Conservation (phyloP, 2,888 invertebrate genomes). For the Spisula subtruncata region DNA sequence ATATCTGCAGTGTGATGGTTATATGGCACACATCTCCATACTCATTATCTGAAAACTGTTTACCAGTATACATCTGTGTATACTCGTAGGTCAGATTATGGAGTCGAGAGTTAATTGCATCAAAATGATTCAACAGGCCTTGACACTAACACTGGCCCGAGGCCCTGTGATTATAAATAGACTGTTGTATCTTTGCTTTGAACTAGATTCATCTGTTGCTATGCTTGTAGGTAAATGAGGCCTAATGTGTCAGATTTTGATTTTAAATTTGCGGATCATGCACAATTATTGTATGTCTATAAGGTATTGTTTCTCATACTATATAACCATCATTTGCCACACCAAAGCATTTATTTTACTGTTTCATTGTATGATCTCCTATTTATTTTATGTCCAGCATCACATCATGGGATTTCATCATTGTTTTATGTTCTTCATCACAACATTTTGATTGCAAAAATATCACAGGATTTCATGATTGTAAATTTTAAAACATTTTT, state of each 20-base stretch:
- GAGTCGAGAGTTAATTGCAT: too few relatives aligned
- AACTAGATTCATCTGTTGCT: not conserved
- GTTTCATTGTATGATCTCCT: conserved; percentile 1
- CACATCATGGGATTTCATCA: not conserved
- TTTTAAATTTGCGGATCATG: not conserved
- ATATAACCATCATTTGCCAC: not conserved
- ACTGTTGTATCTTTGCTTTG: not conserved
- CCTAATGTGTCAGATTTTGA: not conserved
- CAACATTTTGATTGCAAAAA: too few relatives aligned
- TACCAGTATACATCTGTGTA: too few relatives aligned
- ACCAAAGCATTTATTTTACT: not conserved
- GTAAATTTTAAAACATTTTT: not conserved
- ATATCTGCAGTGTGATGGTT: too few relatives aligned
- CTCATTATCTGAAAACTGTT: too few relatives aligned
- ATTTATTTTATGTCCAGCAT: not conserved
- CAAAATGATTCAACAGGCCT: too few relatives aligned
- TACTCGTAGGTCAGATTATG: too few relatives aligned
- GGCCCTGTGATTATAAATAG: too few relatives aligned
- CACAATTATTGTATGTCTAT: not conserved
- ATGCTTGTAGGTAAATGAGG: too few relatives aligned
- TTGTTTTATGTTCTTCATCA: not conserved
- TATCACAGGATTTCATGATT: not conserved
- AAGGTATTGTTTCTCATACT: not conserved
- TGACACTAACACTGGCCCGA: too few relatives aligned
- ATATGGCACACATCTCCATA: too few relatives aligned